Evolutionary conservation across 2,888 invertebrate species (phyloP).

Genomic region (Erynnis tages): DNA sequence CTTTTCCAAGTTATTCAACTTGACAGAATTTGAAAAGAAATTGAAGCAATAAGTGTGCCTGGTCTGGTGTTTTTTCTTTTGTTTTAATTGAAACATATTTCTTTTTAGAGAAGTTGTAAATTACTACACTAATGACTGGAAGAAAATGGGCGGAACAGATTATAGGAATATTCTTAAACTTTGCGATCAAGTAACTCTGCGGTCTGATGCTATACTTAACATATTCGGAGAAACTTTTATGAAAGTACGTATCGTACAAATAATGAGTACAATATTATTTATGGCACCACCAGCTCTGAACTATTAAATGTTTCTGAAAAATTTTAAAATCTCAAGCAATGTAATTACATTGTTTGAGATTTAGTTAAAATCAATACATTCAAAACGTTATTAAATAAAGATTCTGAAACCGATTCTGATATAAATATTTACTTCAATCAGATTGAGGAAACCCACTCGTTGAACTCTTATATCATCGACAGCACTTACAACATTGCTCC

Average conservation of each 20-base stretch:
- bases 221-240: conserved; percentile 64
- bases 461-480: background rate
- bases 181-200: conserved; percentile 63
- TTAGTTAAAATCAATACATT: too few relatives aligned
- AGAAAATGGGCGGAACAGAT: conserved; percentile 62
- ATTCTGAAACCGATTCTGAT: background rate
- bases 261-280: too few relatives aligned
- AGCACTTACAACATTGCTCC: background rate
- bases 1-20: too few relatives aligned
- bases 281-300: too few relatives aligned
- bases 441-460: background rate
- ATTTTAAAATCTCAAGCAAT: too few relatives aligned
- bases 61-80: too few relatives aligned
- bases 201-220: conserved; percentile 62
- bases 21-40: too few relatives aligned
- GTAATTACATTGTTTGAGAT: too few relatives aligned
- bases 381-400: too few relatives aligned
- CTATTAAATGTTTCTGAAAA: too few relatives aligned
- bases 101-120: conserved; percentile 50
- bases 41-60: too few relatives aligned
- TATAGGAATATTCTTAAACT: conserved; percentile 59
- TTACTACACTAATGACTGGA: conserved; percentile 64
- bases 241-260: too few relatives aligned
- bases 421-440: background rate
- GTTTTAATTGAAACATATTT: background rate